phyloP scores from a whole-genome alignment of 2,888 invertebrate genomes.

The Nephrotoma flavescens region DNA sequence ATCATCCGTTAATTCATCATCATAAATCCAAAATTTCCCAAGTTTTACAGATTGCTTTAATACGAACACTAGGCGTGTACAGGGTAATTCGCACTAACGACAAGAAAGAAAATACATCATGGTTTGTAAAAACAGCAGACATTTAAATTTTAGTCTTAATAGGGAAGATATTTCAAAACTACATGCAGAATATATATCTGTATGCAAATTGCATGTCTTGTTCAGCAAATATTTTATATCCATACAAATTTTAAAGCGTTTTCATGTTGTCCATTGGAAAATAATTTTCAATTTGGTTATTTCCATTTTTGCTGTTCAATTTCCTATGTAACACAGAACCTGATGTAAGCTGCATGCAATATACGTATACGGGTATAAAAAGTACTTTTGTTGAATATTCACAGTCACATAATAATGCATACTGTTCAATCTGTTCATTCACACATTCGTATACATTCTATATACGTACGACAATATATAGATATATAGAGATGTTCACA shows the following conservation, averaged over 20 bases:
- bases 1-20: no score
- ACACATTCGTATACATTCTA: background rate
- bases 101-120: no score
- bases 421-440: background rate
- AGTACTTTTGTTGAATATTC: background rate
- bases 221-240: background rate
- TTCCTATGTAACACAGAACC: background rate
- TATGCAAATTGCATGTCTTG: background rate
- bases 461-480: background rate
- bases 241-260: background rate
- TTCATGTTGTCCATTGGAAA: background rate
- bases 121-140: no score
- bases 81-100: no score
- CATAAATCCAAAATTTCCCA: no score
- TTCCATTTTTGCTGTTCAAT: background rate
- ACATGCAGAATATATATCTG: no score
- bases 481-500: background rate
- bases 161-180: no score
- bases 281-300: background rate
- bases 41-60: no score
- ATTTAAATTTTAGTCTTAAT: no score
- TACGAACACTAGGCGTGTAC: no score
- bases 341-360: background rate
- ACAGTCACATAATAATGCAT: background rate
- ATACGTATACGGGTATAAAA: background rate